phyloP scores from a whole-genome alignment of 2,797 vertebrate genomes.

The Sebastes trivittatus region DNA sequence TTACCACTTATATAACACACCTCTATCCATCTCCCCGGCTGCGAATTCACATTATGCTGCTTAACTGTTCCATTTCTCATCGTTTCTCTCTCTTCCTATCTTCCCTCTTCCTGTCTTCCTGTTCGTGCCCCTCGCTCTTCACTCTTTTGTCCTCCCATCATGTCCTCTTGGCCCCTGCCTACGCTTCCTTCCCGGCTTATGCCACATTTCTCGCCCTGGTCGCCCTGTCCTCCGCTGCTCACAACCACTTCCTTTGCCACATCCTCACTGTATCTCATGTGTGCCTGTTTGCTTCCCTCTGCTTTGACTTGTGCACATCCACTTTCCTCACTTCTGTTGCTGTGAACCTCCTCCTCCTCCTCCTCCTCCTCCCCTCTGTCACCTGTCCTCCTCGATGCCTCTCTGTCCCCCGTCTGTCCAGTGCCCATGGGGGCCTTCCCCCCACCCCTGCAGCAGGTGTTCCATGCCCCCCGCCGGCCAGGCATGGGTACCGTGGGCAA shows the following conservation, averaged over 20 bases:
- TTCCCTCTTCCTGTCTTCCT: slow-evolving; percentile 43
- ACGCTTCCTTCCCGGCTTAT: slow-evolving; percentile 50
- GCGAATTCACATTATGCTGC: slow-evolving; percentile 1
- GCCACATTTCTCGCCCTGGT: slow-evolving; percentile 6
- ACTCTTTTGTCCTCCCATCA: slow-evolving; percentile 23
- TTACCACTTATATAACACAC: background rate
- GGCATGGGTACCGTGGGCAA: slow-evolving; percentile 99
- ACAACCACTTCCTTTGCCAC: slow-evolving; percentile 32
- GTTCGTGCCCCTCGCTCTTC: slow-evolving; percentile 9
- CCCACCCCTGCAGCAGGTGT: slow-evolving; percentile 98
- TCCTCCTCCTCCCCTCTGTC: background rate
- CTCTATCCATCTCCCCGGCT: background rate
- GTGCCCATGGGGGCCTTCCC: slow-evolving; percentile 88
- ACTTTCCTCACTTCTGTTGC: background rate
- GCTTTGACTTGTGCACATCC: background rate
- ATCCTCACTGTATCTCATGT: background rate
- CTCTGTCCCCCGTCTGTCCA: slow-evolving; percentile 43
- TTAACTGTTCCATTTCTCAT: slow-evolving; percentile 13
- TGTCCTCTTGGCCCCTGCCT: slow-evolving; percentile 23
- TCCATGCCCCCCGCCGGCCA: slow-evolving; percentile 95
- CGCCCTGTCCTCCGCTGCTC: slow-evolving; percentile 11
- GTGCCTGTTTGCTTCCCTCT: slow-evolving; percentile 13
- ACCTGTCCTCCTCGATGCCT: slow-evolving; percentile 4
- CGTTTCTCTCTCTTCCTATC: slow-evolving; percentile 16
- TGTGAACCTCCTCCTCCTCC: background rate